Evolutionary conservation across 2,797 vertebrate species (phyloP), one percentile per base, ranked within the genome.

Genomic region (Petrocephalus sullivani): DNA sequence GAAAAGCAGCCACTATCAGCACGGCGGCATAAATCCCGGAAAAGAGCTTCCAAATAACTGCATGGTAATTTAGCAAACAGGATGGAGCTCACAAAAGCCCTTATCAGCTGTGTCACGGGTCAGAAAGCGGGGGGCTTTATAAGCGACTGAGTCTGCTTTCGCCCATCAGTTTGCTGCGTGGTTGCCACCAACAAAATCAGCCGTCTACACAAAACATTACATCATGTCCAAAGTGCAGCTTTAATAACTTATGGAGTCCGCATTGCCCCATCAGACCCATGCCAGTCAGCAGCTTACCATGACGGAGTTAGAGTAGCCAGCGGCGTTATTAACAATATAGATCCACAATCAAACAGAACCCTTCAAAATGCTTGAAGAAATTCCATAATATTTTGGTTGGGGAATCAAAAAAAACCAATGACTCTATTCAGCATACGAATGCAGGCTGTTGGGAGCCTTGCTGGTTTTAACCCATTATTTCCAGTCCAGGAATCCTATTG

Each of bases 401-500:
- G 19, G 81, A 88, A 88, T 7, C 49, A 9, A 14, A 46, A 83
- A 51, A 53, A 46, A 88, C 85, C 1, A 90, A 90, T 89, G 88
- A 49, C 0, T 57, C 57, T 23, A 85, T 83, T 89, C 54, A 88
- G 28, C 46, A 82, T 89, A 89, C 89, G 58, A 91, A 95, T 93
- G 94, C 94, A 92, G 91, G 94, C 92, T 90, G 92, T 92, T 90
- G 89, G 91, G 81, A 89, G 85, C 92, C 91, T 91, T 94, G 93
- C 91, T 91, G 92, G 94, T 95, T 93, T 94, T 92, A 92, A 92
- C 89, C 90, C 91, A 94, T 97, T 97, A 96, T 93, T 97, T 97
- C 95, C 95, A 97, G 94, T 94, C 94, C 94, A 96, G 91, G 94
- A 96, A 95, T 92, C 93, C 95, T 95, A 95, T 96, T 95, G 93